Percentiles rank a stretch among this genome's conserved stretches.
Evolutionary conservation across 2,113 vertebrate species (phyloP).

Genomic region (Neodon shergylaensis): DNA sequence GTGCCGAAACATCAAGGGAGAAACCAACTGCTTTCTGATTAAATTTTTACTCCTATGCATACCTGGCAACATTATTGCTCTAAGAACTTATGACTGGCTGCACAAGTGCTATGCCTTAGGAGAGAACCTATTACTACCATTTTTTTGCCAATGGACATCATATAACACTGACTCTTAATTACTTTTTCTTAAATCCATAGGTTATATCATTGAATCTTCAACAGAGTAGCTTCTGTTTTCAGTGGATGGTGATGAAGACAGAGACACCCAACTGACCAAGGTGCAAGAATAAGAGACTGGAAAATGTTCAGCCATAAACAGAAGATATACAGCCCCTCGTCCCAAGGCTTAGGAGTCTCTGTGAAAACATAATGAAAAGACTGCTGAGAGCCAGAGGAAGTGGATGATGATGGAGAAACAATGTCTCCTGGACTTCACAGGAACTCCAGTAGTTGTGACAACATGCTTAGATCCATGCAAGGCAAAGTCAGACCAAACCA

Average conservation of each 20-base stretch:
- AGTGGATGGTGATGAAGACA: neutral
- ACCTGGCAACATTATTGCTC: neutral
- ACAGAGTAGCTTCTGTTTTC: neutral
- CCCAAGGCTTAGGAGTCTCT: neutral
- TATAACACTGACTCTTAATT: neutral
- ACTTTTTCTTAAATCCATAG: neutral
- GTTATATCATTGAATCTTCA: neutral
- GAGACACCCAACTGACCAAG: neutral
- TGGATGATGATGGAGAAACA: neutral
- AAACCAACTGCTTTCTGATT: neutral
- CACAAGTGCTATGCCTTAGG: neutral
- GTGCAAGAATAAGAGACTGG: neutral
- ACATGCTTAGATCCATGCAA: neutral
- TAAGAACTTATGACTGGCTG: neutral
- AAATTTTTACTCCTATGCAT: neutral
- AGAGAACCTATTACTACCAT: neutral
- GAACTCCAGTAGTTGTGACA: neutral
- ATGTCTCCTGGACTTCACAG: neutral
- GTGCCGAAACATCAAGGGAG: neutral
- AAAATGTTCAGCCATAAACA: neutral
- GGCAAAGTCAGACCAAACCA: neutral
- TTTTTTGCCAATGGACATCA: neutral
- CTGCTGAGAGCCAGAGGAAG: neutral
- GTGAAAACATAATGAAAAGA: neutral
- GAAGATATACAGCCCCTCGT: rapidly evolving